Base-by-base conservation (phyloP, 2,888 invertebrate genomes). In the Hydropsyche betteni region DNA sequence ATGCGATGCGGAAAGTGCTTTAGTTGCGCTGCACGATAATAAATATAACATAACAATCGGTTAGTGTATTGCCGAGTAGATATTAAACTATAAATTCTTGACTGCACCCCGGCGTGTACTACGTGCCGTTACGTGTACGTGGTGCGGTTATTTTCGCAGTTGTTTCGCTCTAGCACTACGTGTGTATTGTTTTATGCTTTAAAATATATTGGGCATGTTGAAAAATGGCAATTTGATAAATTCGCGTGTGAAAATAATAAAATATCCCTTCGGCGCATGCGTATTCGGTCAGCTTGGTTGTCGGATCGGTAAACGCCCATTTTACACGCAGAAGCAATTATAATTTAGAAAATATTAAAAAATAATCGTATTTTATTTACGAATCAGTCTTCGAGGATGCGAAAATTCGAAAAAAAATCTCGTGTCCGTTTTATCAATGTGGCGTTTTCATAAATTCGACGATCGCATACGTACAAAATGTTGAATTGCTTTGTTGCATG, bases 11-110 rank as follows among this genome's bases (percentile, higher is more conserved):
- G 71, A 61, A 74, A 55, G 78, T 76, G 75, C 74, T 76, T 78
- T 76, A 74, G 71, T 72, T 68, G 44, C 74, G 76, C 69, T 71
- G 78, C 78, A 69, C 58, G 16, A 74, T 70, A 76, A 78, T 78
- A 78, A 78, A 78, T 76, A 78, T 74, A 78, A 76, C 76, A 78
- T 78, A 78, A 78, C 78, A 78, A 78, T 78, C 75, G 78, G 78
- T 76, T 74, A 77, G 74, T 73, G 77, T 75, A 77, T 77, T 77
- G 64, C 74, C 33, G 75, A 55, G 74, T 77, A 75, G 68, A 75
- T 71, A 77, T 73, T 69, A 75, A 73, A 75, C 75, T 52, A 69
- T 72, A 77, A 75, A 77, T 77, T 75, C 61, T 68, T 61, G 44
- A 53, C 73, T 53, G 69, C 69, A 64, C 58, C 69, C 69, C 52